A percentile compares a stretch with the other conserved stretches of the same genome.
phyloP scores from a whole-genome alignment of 1,140 invertebrate species.

The Melanaphis sacchari region DNA sequence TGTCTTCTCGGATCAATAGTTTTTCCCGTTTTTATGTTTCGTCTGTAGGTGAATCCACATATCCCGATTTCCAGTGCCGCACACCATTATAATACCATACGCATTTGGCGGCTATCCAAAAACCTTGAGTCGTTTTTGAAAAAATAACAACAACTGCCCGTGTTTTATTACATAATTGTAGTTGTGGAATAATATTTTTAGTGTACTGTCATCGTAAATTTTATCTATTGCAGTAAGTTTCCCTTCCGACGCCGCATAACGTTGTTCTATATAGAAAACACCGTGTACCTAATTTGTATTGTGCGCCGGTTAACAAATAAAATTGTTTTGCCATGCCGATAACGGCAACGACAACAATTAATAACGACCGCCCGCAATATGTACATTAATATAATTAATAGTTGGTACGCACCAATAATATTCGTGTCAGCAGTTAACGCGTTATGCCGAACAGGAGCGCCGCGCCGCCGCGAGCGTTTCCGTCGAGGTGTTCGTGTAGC shows the following conservation, averaged over 20 bases:
- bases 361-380: not conserved
- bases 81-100: not conserved
- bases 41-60: not conserved
- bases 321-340: not conserved
- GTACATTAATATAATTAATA: not conserved
- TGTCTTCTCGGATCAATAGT: constrained; percentile 10
- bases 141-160: not conserved
- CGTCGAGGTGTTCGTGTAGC: not conserved
- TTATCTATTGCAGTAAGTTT: not conserved
- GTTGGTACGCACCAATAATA: not conserved
- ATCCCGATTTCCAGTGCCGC: not conserved
- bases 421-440: not conserved
- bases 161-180: not conserved
- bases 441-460: not conserved
- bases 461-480: not conserved
- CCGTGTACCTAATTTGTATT: not conserved
- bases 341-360: not conserved
- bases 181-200: not conserved
- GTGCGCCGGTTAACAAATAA: not conserved
- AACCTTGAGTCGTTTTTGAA: not conserved
- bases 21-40: not conserved
- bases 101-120: not conserved
- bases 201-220: not conserved
- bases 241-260: not conserved
- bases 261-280: not conserved